phyloP scores from a whole-genome alignment of 2,888 invertebrate genomes.

The Aporophyla nigra region DNA sequence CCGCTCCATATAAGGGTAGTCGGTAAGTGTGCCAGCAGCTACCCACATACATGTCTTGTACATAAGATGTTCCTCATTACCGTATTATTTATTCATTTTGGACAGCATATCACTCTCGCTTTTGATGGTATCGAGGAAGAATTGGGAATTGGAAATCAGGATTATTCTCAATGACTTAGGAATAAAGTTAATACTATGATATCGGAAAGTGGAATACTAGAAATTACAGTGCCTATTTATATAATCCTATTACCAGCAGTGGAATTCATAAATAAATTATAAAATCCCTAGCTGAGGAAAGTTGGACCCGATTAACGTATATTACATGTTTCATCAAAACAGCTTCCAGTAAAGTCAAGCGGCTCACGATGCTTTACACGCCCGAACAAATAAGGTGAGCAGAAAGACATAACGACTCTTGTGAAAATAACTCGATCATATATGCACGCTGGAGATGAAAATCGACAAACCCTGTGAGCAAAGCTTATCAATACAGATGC shows the following conservation, averaged over 20 bases:
- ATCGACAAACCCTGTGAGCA: no score
- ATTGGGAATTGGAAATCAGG: constrained; percentile 28
- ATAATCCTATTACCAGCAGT: not conserved
- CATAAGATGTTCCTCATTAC: constrained; percentile 52
- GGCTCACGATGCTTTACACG: no score
- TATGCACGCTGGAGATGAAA: no score
- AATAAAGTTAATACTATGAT: not conserved
- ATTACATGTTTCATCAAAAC: not conserved
- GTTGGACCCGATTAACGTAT: no score
- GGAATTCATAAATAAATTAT: not conserved
- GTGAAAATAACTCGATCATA: no score
- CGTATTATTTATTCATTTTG: constrained; percentile 48
- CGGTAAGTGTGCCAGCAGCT: constrained; percentile 59
- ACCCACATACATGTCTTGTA: constrained; percentile 59
- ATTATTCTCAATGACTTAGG: constrained; percentile 6
- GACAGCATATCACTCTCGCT: constrained; percentile 55
- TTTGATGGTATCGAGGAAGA: constrained; percentile 9
- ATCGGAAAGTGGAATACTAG: not conserved
- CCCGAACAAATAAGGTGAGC: no score
- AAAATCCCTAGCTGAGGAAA: no score
- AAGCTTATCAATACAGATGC: no score
- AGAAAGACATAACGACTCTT: no score
- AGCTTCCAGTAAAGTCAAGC: no score
- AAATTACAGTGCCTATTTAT: not conserved
- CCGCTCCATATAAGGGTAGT: constrained; percentile 57